A percentile compares a stretch with the other conserved stretches of the same genome.
Evolutionary conservation across 2,888 invertebrate genomes (phyloP).

Genomic region (Acronicta leporina): DNA sequence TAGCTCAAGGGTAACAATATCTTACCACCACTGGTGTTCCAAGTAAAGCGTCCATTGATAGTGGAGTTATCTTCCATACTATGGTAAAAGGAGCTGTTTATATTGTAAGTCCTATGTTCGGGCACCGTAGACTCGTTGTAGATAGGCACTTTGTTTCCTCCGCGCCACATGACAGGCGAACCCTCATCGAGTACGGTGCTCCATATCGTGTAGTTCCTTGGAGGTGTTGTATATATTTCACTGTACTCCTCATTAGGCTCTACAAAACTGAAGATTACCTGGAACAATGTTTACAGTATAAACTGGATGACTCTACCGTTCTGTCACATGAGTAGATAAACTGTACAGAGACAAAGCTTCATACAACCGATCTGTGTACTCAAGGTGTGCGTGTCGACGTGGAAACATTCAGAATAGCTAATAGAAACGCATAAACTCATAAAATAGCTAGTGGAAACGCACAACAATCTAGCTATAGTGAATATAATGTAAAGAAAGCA

Average conservation of each 20-base stretch:
- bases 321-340: no score
- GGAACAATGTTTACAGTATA: constrained; percentile 27
- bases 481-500: no score
- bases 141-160: constrained; percentile 22
- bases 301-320: not conserved
- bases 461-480: no score
- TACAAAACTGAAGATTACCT: constrained; percentile 48
- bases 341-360: no score
- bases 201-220: constrained; percentile 52
- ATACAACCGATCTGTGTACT: no score
- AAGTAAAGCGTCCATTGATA: constrained; percentile 42
- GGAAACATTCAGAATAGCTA: no score
- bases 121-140: constrained; percentile 22
- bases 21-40: constrained; percentile 69
- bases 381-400: no score
- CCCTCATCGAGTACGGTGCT: constrained; percentile 45
- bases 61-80: not conserved
- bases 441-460: no score
- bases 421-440: no score
- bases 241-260: constrained; percentile 31
- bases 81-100: constrained; percentile 30
- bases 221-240: constrained; percentile 19
- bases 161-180: constrained; percentile 32
- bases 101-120: constrained; percentile 42
- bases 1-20: no score